Percentiles rank a stretch among this genome's conserved stretches.
These are phyloP conservation scores for Coracopsis vasa DNA, from an alignment of 2,113 vertebrate genomes.

Conservation along the genomic window DNA sequence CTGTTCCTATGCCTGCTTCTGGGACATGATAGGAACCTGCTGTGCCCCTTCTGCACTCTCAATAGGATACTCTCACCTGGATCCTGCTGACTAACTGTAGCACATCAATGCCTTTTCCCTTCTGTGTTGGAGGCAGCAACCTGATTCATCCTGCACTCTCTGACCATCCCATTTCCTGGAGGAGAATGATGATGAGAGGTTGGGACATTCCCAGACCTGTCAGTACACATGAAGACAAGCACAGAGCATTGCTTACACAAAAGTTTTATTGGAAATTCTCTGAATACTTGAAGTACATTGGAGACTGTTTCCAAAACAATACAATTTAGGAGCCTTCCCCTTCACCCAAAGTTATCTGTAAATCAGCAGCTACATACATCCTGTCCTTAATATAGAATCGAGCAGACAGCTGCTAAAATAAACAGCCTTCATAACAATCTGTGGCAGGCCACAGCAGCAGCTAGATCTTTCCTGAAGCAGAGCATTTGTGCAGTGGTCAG, in stretches of 20 bases:
- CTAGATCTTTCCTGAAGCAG: background rate
- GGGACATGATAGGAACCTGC: background rate
- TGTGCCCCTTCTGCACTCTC: fast-evolving
- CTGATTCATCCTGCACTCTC: background rate
- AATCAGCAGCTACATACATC: constrained; percentile 12
- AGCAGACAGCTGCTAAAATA: constrained; percentile 17
- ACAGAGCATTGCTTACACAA: constrained; percentile 63
- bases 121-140: background rate
- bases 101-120: background rate
- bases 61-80: background rate
- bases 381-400: background rate
- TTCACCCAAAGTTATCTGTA: constrained; percentile 9
- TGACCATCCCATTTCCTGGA: background rate
- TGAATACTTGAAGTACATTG: constrained; percentile 64
- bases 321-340: constrained; percentile 20
- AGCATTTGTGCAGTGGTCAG: background rate
- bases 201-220: background rate
- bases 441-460: constrained; percentile 25
- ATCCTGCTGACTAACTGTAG: background rate
- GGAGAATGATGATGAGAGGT: background rate
- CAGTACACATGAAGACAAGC: background rate
- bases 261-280: constrained; percentile 77
- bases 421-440: background rate
- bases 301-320: constrained; percentile 63
- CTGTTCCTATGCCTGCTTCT: background rate